Base-by-base conservation (phyloP, 2,888 invertebrate genomes). In the Arctia plantaginis region DNA sequence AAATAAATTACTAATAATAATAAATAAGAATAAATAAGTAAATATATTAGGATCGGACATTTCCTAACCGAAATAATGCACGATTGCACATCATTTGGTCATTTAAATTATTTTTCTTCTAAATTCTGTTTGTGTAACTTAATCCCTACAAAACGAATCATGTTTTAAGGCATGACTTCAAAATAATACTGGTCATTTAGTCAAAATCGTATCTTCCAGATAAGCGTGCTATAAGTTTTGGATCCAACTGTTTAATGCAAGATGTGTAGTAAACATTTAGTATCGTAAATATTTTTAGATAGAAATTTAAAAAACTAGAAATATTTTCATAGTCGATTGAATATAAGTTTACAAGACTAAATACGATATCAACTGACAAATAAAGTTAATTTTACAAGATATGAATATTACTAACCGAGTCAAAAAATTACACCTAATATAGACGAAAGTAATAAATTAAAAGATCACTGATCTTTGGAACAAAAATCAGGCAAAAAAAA, bases 141-240 rank as follows among this genome's bases (percentile, higher is more conserved):
- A 55, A 55, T 55, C 12, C 55, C n/a, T n/a, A 55, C n/a, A 55
- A 47, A 44, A 51, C 8, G 20, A 20, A n/a, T 23, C 12, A 55
- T 55, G 10, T 55, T 55, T 55, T 39, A 39, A 10, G 0, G 23
- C 55, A n/a, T 55, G 10, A 69, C n/a, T 39, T n/a, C 13, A 39
- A 59, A 66, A 66, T 66, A 66, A 66, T 66, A 66, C 66, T 66
- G 66, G 20, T 66, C 13, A 10, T 66, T 44, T 27, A 44, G 41
- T 44, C 66, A 13, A n/a, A 44, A 66, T 27, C 27, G 27, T 27
- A 44, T 41, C 41, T 18, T 3, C 8, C 41, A 30, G 41, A 8
- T 18, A 27, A 41, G n/a, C 8, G n/a, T 18, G 15, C 51, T 51
- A 51, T 51, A n/a, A 51, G 51, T 51, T 20, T 51, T 51, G 23